Base-by-base conservation (phyloP, 2,888 invertebrate species). In the Andrena chrysosceles region DNA sequence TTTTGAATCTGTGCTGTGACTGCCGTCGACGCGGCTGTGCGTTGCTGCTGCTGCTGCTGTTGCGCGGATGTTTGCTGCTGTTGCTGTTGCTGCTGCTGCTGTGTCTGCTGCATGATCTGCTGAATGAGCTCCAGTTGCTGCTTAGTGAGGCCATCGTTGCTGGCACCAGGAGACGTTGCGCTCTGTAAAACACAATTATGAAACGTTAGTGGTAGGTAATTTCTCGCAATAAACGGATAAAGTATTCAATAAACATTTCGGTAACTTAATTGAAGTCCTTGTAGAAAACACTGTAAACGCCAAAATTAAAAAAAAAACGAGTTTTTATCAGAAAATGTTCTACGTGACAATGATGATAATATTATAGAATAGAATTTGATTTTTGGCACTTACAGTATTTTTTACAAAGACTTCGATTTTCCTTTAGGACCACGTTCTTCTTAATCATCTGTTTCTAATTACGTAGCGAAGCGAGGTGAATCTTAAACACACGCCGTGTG, bases 61-160 rank as follows among this genome's bases (percentile, higher is more conserved):
- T 89, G 87, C 90, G 93, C 85, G 59, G 89, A 84, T 63, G 87
- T 86, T 26, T 88, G 86, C 8, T 87, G 76, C 92, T 89, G 86
- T 70, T 92, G 92, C 71, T 88, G 89, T 20, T 87, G 83, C 6
- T 83, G 73, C 90, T 91, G 69, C 89, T 96, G 96, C 92, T 96
- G 96, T 23, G 96, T 96, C 93, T 96, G 96, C 91, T 96, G 96
- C 96, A 97, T 96, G 89, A 96, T 96, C 94, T 96, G 96, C 93
- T 96, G 96, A 91, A 97, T 96, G 90, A 97, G 95, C 93, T 97
- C 96, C 89, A 97, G 95, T 93, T 97, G 97, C 91, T 97, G 96
- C 89, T 96, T 96, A 74, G 96, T 96, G 87, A 96, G 94, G 80
- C 96, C 96, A 89, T 96, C 96, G 92, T 96, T 96, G 93, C 94